Evolutionary conservation across 1,140 invertebrate species (phyloP), one percentile per base, ranked within the genome.

Genomic region (Hyphantria cunea): DNA sequence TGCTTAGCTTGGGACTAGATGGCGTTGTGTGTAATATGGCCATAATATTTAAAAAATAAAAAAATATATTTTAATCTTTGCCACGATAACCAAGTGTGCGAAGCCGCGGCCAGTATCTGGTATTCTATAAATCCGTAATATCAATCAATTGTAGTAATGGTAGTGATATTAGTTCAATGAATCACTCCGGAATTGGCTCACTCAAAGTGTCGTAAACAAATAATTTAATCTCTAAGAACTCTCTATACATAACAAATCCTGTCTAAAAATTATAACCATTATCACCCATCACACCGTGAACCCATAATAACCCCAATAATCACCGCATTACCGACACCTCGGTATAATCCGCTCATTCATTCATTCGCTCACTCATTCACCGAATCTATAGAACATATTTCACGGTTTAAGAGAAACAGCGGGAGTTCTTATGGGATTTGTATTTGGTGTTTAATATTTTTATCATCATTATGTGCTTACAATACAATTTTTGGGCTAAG

Each of bases 351-450:
- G 44, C 44, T 58, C 55, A 39, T 39, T 58, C 55, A 58, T 49
- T 58, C 45, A 58, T 37, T 58, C 55, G 39, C 7, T 58, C 55
- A 33, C 47, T 58, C 53, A 56, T 56, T 56, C 44, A 58, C 4
- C 34, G 41, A 44, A 44, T 39, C 0, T 25, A 39, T 3, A 39
- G 45, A 58, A 49, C 55, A 58, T 58, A 58, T 58, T 58, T 58
- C 47, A 58, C 55, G 55, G 55, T 58, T 58, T 58, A 58, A 33
- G 10, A 13, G 41, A 7, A 42, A 44, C 63, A 65, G 63, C 63
- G 41, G 41, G 55, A 17, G 49, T 17, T 59, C 49, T 9, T 39
- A n/a, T 3, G 0, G 33, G 14, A n/a, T 32, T 37, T 65, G 44
- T 31, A 39, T 39, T 39, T 10, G 13, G 41, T 56, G 47, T 51